A percentile compares a stretch with the other conserved stretches of the same genome.
These are phyloP conservation scores for Solenopsis fugax DNA, from an alignment of 1,140 invertebrate species.

Conservation along the genomic window DNA sequence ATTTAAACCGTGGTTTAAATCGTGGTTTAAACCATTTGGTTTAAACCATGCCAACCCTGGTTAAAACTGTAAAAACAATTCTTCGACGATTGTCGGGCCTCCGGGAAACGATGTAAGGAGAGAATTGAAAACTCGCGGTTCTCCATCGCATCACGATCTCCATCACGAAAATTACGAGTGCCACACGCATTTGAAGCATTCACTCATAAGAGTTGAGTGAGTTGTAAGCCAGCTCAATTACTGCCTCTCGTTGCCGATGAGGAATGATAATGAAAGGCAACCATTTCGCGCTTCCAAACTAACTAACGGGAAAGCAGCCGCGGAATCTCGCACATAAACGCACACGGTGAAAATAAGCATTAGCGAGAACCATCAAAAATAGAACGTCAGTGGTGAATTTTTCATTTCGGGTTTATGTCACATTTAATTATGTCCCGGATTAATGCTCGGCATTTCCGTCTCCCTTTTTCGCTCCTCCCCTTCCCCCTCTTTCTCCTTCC, in stretches of 20 bases:
- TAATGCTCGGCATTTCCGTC: constrained; percentile 20
- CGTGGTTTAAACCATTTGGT: too few species aligned
- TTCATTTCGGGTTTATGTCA: constrained; percentile 47
- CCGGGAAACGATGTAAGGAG: neutral
- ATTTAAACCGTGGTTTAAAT: too few species aligned
- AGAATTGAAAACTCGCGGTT: neutral
- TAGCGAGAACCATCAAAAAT: constrained; percentile 42
- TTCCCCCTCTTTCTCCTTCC: too few species aligned
- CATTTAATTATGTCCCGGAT: constrained; percentile 50
- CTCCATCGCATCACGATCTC: neutral
- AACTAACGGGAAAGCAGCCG: constrained; percentile 1
- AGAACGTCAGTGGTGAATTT: constrained; percentile 31
- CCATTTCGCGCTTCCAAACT: constrained; percentile 38
- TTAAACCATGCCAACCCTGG: too few species aligned
- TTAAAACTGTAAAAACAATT: neutral
- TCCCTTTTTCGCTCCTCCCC: neutral
- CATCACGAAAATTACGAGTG: constrained; percentile 30
- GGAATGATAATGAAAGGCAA: constrained; percentile 4
- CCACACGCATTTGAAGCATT: neutral
- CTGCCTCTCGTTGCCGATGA: constrained; percentile 18
- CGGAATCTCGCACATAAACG: constrained; percentile 3
- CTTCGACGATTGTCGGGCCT: neutral
- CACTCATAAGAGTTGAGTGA: neutral
- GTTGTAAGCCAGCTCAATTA: constrained; percentile 31
- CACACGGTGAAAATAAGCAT: constrained; percentile 38